Conservation (phyloP, 2,797 vertebrate species). For the Halcyon chelicuti region DNA sequence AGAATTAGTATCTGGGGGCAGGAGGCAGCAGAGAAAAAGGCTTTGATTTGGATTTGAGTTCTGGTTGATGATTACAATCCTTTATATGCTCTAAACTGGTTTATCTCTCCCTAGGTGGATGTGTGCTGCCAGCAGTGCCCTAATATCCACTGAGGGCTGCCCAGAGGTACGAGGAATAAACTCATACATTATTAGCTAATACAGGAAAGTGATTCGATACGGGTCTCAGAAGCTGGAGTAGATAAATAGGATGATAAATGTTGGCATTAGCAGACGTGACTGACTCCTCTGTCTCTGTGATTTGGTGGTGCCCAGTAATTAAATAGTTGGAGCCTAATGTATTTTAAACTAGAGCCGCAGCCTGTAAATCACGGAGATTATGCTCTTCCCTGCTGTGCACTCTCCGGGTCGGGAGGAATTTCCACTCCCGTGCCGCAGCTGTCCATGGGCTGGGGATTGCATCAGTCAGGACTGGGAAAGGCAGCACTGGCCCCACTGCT, state of each 20-base stretch:
- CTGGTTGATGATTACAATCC: constrained; percentile 13
- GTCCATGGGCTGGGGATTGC: neutral
- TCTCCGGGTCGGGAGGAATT: constrained; percentile 51
- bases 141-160: constrained; percentile 28
- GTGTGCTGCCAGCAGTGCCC: constrained; percentile 39
- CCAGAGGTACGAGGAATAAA: constrained; percentile 60
- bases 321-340: constrained; percentile 72
- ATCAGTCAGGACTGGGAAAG: neutral
- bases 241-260: constrained; percentile 74
- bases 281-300: constrained; percentile 69
- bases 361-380: constrained; percentile 66
- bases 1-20: constrained; percentile 1
- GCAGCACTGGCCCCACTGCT: neutral
- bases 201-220: constrained; percentile 59
- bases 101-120: constrained; percentile 57
- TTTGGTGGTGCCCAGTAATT: constrained; percentile 73
- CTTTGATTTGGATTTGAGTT: constrained; percentile 18
- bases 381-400: constrained; percentile 47
- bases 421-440: constrained; percentile 33
- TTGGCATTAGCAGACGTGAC: constrained; percentile 70
- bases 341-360: constrained; percentile 68
- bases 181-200: constrained; percentile 48
- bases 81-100: constrained; percentile 42
- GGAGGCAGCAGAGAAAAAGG: neutral
- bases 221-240: constrained; percentile 64